Percentiles rank a stretch among this genome's conserved stretches.
These are phyloP conservation scores for Lasioglossum malachurum DNA, from an alignment of 2,888 invertebrate genomes.

Conservation along the genomic window DNA sequence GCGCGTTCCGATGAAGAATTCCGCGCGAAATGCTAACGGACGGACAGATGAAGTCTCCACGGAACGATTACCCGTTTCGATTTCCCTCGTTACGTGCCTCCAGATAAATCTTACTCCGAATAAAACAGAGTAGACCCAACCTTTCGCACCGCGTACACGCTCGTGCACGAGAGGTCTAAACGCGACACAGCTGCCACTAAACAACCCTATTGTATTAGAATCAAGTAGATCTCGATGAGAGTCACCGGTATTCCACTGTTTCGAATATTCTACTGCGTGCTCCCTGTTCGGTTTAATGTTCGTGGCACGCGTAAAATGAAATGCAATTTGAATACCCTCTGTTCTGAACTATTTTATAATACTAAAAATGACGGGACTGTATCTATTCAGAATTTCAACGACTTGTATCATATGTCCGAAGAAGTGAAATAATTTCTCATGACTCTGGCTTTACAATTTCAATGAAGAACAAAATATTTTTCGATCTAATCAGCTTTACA, in stretches of 20 bases:
- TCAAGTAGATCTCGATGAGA: not conserved
- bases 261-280: not conserved
- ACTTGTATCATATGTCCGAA: no score
- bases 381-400: no score
- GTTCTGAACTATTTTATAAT: no score
- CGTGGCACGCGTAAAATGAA: not conserved
- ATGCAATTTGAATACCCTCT: no score
- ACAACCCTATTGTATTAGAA: not conserved
- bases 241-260: not conserved
- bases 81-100: not conserved
- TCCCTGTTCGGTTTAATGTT: not conserved
- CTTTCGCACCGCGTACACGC: not conserved
- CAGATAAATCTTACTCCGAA: not conserved
- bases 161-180: not conserved
- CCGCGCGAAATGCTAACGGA: not conserved
- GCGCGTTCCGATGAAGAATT: not conserved
- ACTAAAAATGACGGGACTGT: no score
- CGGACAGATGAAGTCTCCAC: slow-evolving; percentile 12
- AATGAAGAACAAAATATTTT: no score
- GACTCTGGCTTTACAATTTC: no score
- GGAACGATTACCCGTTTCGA: not conserved
- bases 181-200: not conserved
- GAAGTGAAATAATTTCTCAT: no score
- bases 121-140: not conserved
- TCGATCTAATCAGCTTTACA: not conserved